Evolutionary conservation across 2,888 invertebrate species (phyloP).

Genomic region (Sialis lutaria): DNA sequence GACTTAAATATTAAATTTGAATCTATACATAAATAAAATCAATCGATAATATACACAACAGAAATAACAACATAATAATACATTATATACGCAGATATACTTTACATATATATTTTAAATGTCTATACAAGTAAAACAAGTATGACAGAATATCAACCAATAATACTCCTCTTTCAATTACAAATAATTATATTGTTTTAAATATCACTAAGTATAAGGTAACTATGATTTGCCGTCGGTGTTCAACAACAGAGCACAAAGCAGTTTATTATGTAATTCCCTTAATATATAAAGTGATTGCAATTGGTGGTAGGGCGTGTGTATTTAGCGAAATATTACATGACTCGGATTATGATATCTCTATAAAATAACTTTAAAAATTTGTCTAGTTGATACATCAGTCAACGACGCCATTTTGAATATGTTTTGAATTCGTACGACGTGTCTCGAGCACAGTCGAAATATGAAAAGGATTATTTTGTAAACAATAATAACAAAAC

Average conservation of each 20-base stretch:
- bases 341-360: conserved; percentile 5
- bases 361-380: conserved; percentile 5
- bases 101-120: conserved; percentile 8
- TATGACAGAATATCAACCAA: conserved; percentile 8
- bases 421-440: background rate
- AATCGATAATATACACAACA: too few relatives aligned
- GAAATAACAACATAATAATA: too few relatives aligned
- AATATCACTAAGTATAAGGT: conserved; percentile 11
- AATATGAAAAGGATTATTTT: background rate
- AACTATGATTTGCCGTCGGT: conserved; percentile 4
- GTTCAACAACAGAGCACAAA: conserved; percentile 5
- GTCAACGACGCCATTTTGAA: background rate
- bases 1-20: too few relatives aligned
- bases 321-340: conserved; percentile 1
- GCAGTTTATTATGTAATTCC: background rate
- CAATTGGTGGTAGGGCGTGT: conserved; percentile 3
- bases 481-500: background rate
- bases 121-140: background rate
- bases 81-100: too few relatives aligned
- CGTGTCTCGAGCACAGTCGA: background rate
- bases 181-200: conserved; percentile 10
- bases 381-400: conserved; percentile 1
- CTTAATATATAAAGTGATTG: conserved; percentile 2
- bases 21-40: too few relatives aligned
- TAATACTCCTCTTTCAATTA: conserved; percentile 12